Conservation (phyloP, 1,140 invertebrate genomes). For the Bombus haemorrhoidalis region DNA sequence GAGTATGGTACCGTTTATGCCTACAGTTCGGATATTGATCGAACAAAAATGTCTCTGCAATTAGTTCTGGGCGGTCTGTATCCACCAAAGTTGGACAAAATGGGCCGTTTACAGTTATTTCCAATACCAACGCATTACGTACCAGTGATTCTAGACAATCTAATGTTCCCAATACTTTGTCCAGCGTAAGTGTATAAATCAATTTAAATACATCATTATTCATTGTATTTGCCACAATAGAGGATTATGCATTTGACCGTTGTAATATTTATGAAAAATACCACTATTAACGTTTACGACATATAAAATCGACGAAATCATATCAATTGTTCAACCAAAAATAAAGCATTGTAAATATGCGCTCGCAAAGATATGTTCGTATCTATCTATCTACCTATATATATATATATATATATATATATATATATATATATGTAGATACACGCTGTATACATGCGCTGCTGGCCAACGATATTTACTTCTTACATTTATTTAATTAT, state of each 20-base stretch:
- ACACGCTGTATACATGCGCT: too few species aligned
- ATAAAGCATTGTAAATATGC: neutral
- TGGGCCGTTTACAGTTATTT: conserved; percentile 77
- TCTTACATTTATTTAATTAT: too few species aligned
- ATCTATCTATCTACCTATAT: too few species aligned
- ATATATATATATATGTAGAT: too few species aligned
- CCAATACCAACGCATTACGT: conserved; percentile 66
- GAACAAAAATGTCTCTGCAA: conserved; percentile 85
- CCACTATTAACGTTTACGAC: neutral
- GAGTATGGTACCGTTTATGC: conserved; percentile 78
- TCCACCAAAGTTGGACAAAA: conserved; percentile 79
- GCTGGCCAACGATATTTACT: too few species aligned
- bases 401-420: too few species aligned
- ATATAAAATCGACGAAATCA: neutral
- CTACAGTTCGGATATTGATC: conserved; percentile 81
- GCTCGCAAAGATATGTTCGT: too few species aligned
- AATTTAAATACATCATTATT: neutral
- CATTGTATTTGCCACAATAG: neutral
- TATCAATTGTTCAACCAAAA: neutral
- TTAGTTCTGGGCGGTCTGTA: conserved; percentile 84
- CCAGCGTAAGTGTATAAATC: neutral
- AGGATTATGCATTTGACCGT: neutral
- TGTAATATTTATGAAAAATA: neutral
- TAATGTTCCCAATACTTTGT: neutral
- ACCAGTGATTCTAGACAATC: conserved; percentile 53